phyloP scores from a whole-genome alignment of 2,888 invertebrate genomes.

The Suillia variegata region DNA sequence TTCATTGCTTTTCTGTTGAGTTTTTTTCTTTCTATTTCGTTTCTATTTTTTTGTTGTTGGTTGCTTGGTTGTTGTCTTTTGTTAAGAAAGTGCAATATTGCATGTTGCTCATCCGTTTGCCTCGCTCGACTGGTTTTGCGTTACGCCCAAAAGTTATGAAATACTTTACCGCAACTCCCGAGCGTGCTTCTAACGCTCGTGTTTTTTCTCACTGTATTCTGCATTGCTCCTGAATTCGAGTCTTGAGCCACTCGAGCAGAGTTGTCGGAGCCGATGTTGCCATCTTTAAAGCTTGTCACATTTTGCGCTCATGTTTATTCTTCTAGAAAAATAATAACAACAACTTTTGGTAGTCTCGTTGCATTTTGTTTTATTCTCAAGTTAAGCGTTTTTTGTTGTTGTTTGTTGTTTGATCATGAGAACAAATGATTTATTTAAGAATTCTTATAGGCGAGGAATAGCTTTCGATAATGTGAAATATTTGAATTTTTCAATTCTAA shows the following conservation, averaged over 20 bases:
- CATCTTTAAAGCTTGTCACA: not conserved
- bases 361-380: no score
- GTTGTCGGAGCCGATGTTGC: not conserved
- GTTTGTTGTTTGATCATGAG: no score
- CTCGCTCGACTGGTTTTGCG: not conserved
- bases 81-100: slow-evolving; percentile 9
- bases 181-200: not conserved
- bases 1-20: not conserved
- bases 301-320: not conserved
- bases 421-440: no score
- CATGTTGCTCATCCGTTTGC: slow-evolving; percentile 7
- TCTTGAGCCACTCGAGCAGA: not conserved
- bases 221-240: no score
- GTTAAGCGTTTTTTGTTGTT: no score
- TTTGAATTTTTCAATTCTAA: no score
- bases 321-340: slow-evolving; percentile 3
- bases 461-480: no score
- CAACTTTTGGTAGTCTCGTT: not conserved
- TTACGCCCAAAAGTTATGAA: not conserved
- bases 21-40: not conserved
- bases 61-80: not conserved
- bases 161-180: not conserved
- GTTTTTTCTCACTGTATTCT: no score
- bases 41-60: not conserved
- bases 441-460: no score